Percentiles rank a stretch among this genome's conserved stretches.
Conservation (phyloP, 2,888 invertebrate species). For the Nomada flava region DNA sequence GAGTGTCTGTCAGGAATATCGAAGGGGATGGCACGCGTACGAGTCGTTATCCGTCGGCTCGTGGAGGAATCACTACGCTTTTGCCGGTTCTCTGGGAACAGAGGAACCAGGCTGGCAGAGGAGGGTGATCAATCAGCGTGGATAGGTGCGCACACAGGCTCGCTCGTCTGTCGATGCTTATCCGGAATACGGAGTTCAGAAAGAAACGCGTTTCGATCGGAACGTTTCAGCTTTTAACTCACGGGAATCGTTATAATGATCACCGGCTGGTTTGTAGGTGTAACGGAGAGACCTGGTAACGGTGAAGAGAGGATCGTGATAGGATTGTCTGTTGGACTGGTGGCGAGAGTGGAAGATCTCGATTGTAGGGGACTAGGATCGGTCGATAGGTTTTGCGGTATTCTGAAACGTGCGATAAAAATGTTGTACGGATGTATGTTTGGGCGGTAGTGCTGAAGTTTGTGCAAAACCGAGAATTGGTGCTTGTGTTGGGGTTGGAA, state of each 20-base stretch:
- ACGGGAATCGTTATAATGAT: slow-evolving; percentile 52
- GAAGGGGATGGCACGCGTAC: slow-evolving; percentile 77
- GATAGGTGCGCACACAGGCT: slow-evolving; percentile 45
- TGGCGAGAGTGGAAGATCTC: background rate
- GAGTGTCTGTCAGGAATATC: slow-evolving; percentile 63
- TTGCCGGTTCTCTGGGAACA: slow-evolving; percentile 36
- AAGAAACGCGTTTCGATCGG: slow-evolving; percentile 52
- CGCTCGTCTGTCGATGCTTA: slow-evolving; percentile 24
- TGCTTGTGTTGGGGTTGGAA: too few relatives aligned
- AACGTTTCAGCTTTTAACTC: slow-evolving; percentile 46
- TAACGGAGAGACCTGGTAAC: background rate
- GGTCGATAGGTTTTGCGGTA: slow-evolving; percentile 41
- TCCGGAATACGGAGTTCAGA: slow-evolving; percentile 22
- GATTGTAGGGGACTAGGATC: slow-evolving; percentile 27
- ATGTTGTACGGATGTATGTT: background rate
- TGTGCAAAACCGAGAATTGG: background rate
- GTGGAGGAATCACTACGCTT: slow-evolving; percentile 52
- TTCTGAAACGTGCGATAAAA: slow-evolving; percentile 27
- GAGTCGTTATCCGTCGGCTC: slow-evolving; percentile 76
- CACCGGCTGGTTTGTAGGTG: slow-evolving; percentile 25
- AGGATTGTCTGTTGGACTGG: slow-evolving; percentile 37
- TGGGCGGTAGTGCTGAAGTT: background rate
- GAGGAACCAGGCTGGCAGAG: slow-evolving; percentile 30
- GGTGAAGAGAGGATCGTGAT: slow-evolving; percentile 40
- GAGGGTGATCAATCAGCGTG: slow-evolving; percentile 78